Evolutionary conservation across 2,888 invertebrate genomes (phyloP), one percentile per base, ranked within the genome.

Genomic region (Helleia helle): DNA sequence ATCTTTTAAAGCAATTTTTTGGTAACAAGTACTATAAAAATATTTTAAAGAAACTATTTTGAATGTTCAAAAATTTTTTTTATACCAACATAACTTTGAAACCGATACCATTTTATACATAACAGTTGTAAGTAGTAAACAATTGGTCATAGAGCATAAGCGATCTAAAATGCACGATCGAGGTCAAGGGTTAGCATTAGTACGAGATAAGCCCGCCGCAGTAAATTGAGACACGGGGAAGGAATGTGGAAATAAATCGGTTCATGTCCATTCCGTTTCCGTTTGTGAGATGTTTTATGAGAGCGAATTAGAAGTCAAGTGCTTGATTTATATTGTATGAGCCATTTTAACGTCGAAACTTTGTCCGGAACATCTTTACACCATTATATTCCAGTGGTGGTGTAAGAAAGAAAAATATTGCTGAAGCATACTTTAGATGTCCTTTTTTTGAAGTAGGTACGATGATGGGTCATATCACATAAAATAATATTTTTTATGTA

Each of bases 71-170:
- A n/a, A n/a, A n/a, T n/a, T n/a, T n/a, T n/a, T n/a, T n/a, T n/a
- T n/a, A n/a, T n/a, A n/a, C n/a, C n/a, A n/a, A n/a, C n/a, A n/a
- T n/a, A n/a, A n/a, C n/a, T n/a, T n/a, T n/a, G n/a, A n/a, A n/a
- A n/a, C n/a, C n/a, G n/a, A n/a, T n/a, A n/a, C n/a, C n/a, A n/a
- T n/a, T n/a, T n/a, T n/a, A 22, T 18, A 8, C 25, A 62, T 59
- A 68, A 65, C 65, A 63, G 68, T 66, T 67, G 62, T 74, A 72
- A 71, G 70, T 68, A 65, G 69, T 71, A 61, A 68, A 58, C 59
- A 64, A 61, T 64, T 58, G 64, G 63, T 65, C 66, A 74, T 70
- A 71, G 70, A 60, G 61, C 66, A 71, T 67, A 65, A 74, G 62
- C 65, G 62, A 61, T 56, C 56, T 46, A 49, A 56, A 54, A 59